Percentiles rank a stretch among this genome's conserved stretches.
Conservation (phyloP, 1,140 invertebrate genomes). For the Riptortus pedestris region DNA sequence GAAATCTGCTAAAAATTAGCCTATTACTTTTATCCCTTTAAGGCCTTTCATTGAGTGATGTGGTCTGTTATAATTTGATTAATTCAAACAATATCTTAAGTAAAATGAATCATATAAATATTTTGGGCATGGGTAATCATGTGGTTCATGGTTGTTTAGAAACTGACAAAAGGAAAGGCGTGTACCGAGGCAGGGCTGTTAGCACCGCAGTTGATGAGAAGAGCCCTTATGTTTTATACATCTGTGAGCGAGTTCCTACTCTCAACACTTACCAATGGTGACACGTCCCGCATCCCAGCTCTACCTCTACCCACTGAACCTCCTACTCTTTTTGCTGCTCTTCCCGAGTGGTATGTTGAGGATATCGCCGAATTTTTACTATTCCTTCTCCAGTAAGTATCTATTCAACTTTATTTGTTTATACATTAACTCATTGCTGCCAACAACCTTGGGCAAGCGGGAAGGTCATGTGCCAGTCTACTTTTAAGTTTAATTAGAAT, state of each 20-base stretch:
- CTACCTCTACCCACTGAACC: constrained; percentile 45
- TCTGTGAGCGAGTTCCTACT: constrained; percentile 69
- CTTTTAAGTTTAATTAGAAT: too few relatives aligned
- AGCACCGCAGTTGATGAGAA: constrained; percentile 65
- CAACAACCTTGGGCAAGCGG: too few relatives aligned
- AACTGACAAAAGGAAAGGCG: constrained; percentile 52
- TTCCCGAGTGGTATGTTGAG: constrained; percentile 94
- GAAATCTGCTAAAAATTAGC: too few relatives aligned
- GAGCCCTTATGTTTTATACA: constrained; percentile 76
- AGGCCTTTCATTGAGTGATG: too few relatives aligned
- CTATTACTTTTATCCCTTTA: too few relatives aligned
- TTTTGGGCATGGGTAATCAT: too few relatives aligned
- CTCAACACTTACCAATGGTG: constrained; percentile 44
- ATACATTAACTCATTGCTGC: too few relatives aligned
- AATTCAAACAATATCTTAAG: too few relatives aligned
- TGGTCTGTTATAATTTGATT: too few relatives aligned
- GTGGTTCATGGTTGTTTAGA: constrained; percentile 37
- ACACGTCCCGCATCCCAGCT: constrained; percentile 3
- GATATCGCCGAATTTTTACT: constrained; percentile 91
- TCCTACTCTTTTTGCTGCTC: constrained; percentile 67
- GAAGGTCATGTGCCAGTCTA: too few relatives aligned
- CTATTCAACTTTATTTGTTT: neutral
- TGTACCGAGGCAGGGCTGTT: constrained; percentile 80
- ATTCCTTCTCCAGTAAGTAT: constrained; percentile 81
- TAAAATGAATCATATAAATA: too few relatives aligned